These are phyloP conservation scores for Lymantria monacha DNA, from an alignment of 2,888 invertebrate genomes.

Conservation along the genomic window DNA sequence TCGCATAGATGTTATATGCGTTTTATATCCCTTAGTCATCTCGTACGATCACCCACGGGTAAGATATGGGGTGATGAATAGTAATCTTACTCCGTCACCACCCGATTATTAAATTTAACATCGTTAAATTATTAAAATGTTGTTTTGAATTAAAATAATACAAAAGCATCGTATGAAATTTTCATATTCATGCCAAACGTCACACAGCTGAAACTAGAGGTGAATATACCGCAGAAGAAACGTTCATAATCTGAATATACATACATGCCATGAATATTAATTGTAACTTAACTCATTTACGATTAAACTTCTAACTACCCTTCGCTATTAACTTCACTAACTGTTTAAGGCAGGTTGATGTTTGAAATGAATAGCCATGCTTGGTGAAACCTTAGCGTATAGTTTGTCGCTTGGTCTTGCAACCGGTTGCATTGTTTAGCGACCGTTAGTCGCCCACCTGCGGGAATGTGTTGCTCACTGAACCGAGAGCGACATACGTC, in stretches of 20 bases:
- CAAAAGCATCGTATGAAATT: no score
- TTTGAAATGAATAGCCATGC: conserved; percentile 43
- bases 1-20: no score
- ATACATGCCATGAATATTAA: conserved; percentile 22
- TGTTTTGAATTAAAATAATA: no score
- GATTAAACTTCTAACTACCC: conserved; percentile 17
- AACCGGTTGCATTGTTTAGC: conserved; percentile 49
- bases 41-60: no score
- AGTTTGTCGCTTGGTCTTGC: conserved; percentile 38
- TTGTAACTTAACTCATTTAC: conserved; percentile 13
- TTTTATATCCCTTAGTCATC: no score
- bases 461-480: conserved; percentile 64
- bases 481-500: conserved; percentile 69
- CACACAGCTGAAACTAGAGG: no score
- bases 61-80: no score
- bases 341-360: conserved; percentile 39
- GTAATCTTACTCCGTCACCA: no score
- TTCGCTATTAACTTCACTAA: conserved; percentile 34
- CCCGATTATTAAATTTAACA: no score
- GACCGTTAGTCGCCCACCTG: conserved; percentile 80
- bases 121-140: no score
- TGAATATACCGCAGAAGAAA: no score
- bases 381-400: conserved; percentile 29
- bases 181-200: no score
- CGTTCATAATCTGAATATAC: conserved; percentile 4